Conservation (phyloP, 2,797 vertebrate species). For the Gymnothorax reevesii region DNA sequence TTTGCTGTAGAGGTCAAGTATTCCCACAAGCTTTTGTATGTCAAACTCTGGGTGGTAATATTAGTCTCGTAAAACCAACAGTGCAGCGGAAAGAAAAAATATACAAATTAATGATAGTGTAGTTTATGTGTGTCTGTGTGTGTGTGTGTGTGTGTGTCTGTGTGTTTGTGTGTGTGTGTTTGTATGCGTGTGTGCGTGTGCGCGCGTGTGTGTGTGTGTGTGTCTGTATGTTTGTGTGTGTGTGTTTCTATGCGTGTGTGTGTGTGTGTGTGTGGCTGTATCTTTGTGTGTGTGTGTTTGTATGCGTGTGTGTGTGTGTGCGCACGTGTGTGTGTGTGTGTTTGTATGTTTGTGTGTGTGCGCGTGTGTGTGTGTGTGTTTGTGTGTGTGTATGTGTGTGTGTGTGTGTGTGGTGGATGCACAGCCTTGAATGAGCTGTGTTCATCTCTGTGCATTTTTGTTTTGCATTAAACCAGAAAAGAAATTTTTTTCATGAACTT, state of each 20-base stretch:
- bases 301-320: conserved; percentile 6
- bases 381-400: no score
- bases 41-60: not conserved
- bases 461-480: no score
- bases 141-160: not conserved
- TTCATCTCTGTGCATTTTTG: no score
- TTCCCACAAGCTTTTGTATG: no score
- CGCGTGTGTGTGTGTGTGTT: no score
- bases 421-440: no score
- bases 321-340: no score
- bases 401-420: no score
- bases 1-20: no score
- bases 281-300: not conserved
- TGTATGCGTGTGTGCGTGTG: conserved; percentile 2
- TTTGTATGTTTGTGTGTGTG: not conserved
- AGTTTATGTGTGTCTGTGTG: conserved; percentile 30
- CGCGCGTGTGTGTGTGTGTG: no score
- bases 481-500: no score
- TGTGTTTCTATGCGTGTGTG: conserved; percentile 17
- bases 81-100: not conserved
- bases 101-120: conserved; percentile 18
- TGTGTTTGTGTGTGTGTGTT: no score
- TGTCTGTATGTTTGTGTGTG: conserved; percentile 37
- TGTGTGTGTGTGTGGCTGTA: not conserved
- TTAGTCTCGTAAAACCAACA: not conserved